These are phyloP conservation scores for Lipophrys pholis DNA, from an alignment of 2,113 vertebrate species.

Conservation along the genomic window DNA sequence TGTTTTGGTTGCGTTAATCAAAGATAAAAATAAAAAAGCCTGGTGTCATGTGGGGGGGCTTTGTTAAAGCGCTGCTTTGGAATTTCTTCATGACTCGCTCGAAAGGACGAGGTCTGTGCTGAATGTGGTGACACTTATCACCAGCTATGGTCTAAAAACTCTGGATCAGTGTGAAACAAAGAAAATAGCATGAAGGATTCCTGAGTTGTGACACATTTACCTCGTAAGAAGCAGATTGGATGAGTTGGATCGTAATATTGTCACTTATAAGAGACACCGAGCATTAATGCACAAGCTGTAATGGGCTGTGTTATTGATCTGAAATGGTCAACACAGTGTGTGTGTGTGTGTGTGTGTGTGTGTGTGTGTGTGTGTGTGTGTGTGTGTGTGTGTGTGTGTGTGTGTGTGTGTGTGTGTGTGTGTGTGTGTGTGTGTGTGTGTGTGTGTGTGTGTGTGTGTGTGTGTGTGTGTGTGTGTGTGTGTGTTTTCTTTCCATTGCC, in stretches of 20 bases:
- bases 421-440: no score
- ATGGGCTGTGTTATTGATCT: constrained; percentile 6
- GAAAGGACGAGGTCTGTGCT: no score
- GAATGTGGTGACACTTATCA: constrained; percentile 1
- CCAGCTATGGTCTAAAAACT: neutral
- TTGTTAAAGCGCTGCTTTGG: no score
- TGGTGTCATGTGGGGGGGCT: no score
- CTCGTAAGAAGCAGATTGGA: constrained; percentile 11
- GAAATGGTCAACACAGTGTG: constrained; percentile 25
- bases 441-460: no score
- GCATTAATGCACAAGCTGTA: constrained; percentile 5
- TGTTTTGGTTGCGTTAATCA: no score
- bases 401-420: no score
- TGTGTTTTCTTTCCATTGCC: constrained; percentile 35
- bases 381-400: constrained; percentile 26
- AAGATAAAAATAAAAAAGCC: no score
- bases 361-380: constrained; percentile 15
- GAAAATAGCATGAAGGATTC: constrained; percentile 1
- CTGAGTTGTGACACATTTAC: constrained; percentile 17
- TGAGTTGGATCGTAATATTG: constrained; percentile 28
- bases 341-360: constrained; percentile 12
- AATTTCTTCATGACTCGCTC: no score
- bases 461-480: constrained; percentile 26
- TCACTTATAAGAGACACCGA: constrained; percentile 12
- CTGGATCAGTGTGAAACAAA: neutral